Evolutionary conservation across 2,113 vertebrate species (phyloP), one percentile per base, ranked within the genome.

Genomic region (Centrocercus urophasianus): DNA sequence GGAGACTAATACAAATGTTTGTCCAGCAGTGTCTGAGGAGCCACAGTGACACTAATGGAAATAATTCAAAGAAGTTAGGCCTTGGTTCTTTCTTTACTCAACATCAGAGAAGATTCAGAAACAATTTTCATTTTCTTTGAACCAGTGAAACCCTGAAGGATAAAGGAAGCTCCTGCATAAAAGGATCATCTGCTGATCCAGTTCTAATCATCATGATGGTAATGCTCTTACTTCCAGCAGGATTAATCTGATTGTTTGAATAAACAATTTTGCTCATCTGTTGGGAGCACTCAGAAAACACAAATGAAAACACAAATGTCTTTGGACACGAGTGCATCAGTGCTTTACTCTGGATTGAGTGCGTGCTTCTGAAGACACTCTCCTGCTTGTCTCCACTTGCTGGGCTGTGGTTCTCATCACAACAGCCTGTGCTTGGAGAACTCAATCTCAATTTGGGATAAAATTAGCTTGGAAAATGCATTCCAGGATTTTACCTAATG

Each of bases 181-280:
- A 95, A 81, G 25, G 16, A 80, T 80, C 94, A 85, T 61, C 54
- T 43, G 66, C 54, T 32, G 87, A 88, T 91, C 60, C 85, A 93
- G n/a, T 74, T 96, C 65, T 81, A 89, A 93, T 93, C 89, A 93
- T 56, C 65, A 65, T 65, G 85, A 38, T 52, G 67, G 63, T 56
- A 95, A 96, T 83, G 90, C 38, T 93, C 57, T 77, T 70, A 88
- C 63, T 32, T 84, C 69, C 69, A 83, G n/a, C 9, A 83, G 72
- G 65, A 93, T 88, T 95, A 95, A 83, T 64, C 47, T 86, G 90
- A 74, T 60, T 94, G 61, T 86, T 40, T 67, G 47, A 86, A 72
- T 88, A 92, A 93, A 93, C 61, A 92, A 75, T 78, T 90, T 83
- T n/a, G 8, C 83, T 88, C 32, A 86, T 64, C 65, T 57, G 88